These are phyloP conservation scores for Clytia hemisphaerica DNA, from an alignment of 30 jellyfish, hydroid and myxozoan species.

Conservation along the genomic window DNA sequence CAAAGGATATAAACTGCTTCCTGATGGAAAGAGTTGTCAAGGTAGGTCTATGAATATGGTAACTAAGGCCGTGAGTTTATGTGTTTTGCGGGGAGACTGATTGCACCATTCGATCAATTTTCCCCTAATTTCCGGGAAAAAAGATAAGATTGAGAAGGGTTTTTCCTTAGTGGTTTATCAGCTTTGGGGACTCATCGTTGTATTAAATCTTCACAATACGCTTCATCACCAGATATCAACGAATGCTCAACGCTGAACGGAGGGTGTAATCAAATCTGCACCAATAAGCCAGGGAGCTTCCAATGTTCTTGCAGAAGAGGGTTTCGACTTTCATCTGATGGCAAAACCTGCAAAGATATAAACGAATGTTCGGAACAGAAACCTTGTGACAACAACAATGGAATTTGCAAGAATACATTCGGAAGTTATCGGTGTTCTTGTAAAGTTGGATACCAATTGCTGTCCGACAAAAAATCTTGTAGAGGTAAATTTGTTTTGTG, in stretches of 20 bases:
- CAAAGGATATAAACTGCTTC: slow-evolving; percentile 49
- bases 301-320: slow-evolving; percentile 73
- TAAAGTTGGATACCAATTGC: slow-evolving; percentile 29
- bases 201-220: too few species aligned
- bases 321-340: slow-evolving; percentile 17
- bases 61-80: too few species aligned
- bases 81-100: too few species aligned
- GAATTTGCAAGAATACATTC: slow-evolving; percentile 38
- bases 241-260: slow-evolving; percentile 34
- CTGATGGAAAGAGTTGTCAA: slow-evolving; percentile 50
- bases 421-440: slow-evolving; percentile 55
- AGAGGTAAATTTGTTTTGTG: too few species aligned
- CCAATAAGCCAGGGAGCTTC: slow-evolving; percentile 43
- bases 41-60: slow-evolving; percentile 28
- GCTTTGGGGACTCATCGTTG: too few species aligned
- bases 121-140: too few species aligned
- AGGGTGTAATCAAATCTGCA: slow-evolving; percentile 54
- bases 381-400: slow-evolving; percentile 48
- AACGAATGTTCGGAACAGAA: slow-evolving; percentile 39
- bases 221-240: slow-evolving; percentile 48
- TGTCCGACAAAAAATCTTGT: slow-evolving; percentile 4
- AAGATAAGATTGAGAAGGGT: too few species aligned
- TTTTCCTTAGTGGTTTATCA: too few species aligned
- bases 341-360: slow-evolving; percentile 19
- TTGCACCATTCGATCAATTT: too few species aligned